Conservation (phyloP, 1,140 invertebrate species). For the Mycetomoellerius zeteki region DNA sequence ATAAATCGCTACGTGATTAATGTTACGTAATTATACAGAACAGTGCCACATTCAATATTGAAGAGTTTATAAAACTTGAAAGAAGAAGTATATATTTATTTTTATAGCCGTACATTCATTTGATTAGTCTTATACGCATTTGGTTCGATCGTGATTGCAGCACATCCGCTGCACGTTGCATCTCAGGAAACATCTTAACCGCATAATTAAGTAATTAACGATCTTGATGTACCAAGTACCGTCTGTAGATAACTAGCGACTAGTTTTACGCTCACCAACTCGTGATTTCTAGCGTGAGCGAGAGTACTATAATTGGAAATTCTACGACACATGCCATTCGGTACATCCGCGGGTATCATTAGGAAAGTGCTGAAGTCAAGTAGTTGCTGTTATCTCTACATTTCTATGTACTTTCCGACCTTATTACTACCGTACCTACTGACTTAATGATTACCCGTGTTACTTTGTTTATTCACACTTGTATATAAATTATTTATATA, state of each 20-base stretch:
- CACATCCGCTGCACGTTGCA: constrained; percentile 55
- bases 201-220: constrained; percentile 79
- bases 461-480: background rate
- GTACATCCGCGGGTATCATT: constrained; percentile 67
- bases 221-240: constrained; percentile 63
- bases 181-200: constrained; percentile 31
- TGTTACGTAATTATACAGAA: background rate
- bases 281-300: constrained; percentile 73
- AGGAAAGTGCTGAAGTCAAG: constrained; percentile 72
- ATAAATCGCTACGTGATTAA: background rate
- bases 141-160: constrained; percentile 23
- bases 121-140: background rate
- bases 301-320: constrained; percentile 73
- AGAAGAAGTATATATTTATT: background rate
- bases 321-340: constrained; percentile 65
- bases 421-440: background rate
- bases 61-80: background rate
- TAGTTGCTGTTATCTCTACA: constrained; percentile 24
- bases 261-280: constrained; percentile 71
- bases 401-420: constrained; percentile 4
- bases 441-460: background rate
- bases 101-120: background rate
- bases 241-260: constrained; percentile 65
- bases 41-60: background rate
- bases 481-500: background rate